phyloP scores from a whole-genome alignment of 2,797 vertebrate species.

The Brachyalestes nurse region DNA sequence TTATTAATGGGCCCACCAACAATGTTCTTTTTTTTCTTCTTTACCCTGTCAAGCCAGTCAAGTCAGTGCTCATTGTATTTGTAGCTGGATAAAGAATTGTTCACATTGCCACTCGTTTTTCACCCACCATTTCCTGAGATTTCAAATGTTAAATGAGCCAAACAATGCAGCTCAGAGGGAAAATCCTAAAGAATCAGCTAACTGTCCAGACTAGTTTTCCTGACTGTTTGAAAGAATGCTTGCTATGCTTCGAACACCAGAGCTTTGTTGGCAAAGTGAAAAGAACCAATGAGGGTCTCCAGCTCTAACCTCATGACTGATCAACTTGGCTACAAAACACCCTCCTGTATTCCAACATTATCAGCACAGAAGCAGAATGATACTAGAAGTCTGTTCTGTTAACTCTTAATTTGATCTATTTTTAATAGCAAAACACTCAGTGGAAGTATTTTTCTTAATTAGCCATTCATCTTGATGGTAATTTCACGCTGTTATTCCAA shows the following conservation, averaged over 20 bases:
- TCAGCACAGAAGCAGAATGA: conserved; percentile 18
- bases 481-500: not conserved
- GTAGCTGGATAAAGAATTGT: conserved; percentile 33
- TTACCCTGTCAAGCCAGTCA: not conserved
- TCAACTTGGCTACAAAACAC: conserved; percentile 18
- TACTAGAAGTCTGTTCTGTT: not conserved
- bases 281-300: conserved; percentile 33
- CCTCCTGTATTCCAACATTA: conserved; percentile 13
- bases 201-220: conserved; percentile 48
- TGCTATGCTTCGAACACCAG: conserved; percentile 43
- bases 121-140: conserved; percentile 14
- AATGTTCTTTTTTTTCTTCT: not conserved
- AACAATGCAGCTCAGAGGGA: conserved; percentile 8
- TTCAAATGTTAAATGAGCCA: conserved; percentile 18
- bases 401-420: not conserved
- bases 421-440: not conserved
- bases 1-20: not conserved
- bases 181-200: conserved; percentile 33
- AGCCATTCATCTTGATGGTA: not conserved
- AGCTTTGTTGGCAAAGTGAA: conserved; percentile 46
- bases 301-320: conserved; percentile 18
- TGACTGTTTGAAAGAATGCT: conserved; percentile 50
- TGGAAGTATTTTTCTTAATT: not conserved
- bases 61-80: not conserved
- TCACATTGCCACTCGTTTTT: conserved; percentile 28